Evolutionary conservation across 2,797 vertebrate genomes (phyloP), one percentile per base, ranked within the genome.

Genomic region (Choloepus didactylus): DNA sequence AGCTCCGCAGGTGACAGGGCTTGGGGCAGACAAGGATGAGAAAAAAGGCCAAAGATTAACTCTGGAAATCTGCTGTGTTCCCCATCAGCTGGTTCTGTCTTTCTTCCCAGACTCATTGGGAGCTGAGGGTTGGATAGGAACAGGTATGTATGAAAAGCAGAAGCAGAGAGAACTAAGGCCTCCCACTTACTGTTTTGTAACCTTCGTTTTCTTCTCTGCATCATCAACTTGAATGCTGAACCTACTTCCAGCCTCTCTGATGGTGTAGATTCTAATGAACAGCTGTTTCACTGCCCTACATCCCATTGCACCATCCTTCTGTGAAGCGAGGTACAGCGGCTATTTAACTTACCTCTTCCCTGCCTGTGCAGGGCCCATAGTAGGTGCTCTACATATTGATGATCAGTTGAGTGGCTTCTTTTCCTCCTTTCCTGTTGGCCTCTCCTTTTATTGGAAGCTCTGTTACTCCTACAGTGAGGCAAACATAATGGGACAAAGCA

Each of bases 71-170:
- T 85, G 9, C 8, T 41, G 15, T 75, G 25, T 54, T 64, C 14
- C 27, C 14, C 4, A 6, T 1, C 25, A 21, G 35, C 2, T 38
- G 14, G 3, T 12, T 51, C 51, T 95, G 51, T 54, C 66, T 86
- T 69, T 64, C 35, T 64, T 49, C 70, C 16, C 0, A 70, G 21
- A 76, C 7, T 67, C 66, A 2, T 5, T 60, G 31, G 80, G 46
- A 41, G 35, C 35, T 11, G 14, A 41, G 3, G 9, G 18, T 60
- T 46, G 35, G 29, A 9, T 38, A 54, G 0, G 4, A 31, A 8
- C n/a, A 41, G 6, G 35, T 35, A 10, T 9, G 2, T 0, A 4
- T 6, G 10, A 27, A 4, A 0, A 31, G 29, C 5, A 76, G 25
- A 29, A 29, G 3, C 8, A 72, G 67, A 93, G 56, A 94, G 56